These are phyloP conservation scores for Microcebus lehilahytsara DNA, from an alignment of 2,113 vertebrate species.

Conservation along the genomic window DNA sequence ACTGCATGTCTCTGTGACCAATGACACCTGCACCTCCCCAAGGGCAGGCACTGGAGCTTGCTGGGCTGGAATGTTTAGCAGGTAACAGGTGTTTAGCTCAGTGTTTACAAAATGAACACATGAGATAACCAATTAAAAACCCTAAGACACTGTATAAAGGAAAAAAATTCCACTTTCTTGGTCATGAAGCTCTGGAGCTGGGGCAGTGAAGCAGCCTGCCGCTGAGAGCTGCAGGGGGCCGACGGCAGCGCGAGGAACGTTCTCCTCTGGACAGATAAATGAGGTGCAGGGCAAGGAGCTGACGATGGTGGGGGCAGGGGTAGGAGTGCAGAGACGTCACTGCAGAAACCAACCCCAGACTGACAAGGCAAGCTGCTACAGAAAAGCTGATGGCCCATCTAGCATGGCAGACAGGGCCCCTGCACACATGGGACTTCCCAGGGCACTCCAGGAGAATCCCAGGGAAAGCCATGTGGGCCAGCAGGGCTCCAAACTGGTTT, in stretches of 20 bases:
- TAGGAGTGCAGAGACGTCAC: not conserved
- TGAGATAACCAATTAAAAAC: not conserved
- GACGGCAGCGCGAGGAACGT: rapidly evolving
- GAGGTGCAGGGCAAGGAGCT: not conserved
- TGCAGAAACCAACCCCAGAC: not conserved
- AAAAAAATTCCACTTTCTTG: not conserved
- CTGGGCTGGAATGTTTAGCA: conserved; percentile 37
- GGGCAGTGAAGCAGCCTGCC: not conserved
- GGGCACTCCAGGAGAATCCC: not conserved
- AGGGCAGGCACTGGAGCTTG: not conserved
- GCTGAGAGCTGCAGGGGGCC: not conserved
- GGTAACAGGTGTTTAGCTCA: conserved; percentile 23
- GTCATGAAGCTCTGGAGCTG: not conserved
- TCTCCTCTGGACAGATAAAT: not conserved
- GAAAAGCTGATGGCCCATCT: not conserved
- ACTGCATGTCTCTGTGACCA: not conserved
- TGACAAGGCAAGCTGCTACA: not conserved
- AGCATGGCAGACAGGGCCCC: not conserved
- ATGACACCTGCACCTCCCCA: not conserved
- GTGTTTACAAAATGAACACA: not conserved
- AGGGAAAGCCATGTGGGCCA: not conserved
- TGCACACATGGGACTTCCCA: not conserved
- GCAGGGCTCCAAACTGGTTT: not conserved
- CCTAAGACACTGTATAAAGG: not conserved
- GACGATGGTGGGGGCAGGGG: too few relatives aligned